Conservation (phyloP, 2,797 vertebrate genomes). For the Chelon labrosus region DNA sequence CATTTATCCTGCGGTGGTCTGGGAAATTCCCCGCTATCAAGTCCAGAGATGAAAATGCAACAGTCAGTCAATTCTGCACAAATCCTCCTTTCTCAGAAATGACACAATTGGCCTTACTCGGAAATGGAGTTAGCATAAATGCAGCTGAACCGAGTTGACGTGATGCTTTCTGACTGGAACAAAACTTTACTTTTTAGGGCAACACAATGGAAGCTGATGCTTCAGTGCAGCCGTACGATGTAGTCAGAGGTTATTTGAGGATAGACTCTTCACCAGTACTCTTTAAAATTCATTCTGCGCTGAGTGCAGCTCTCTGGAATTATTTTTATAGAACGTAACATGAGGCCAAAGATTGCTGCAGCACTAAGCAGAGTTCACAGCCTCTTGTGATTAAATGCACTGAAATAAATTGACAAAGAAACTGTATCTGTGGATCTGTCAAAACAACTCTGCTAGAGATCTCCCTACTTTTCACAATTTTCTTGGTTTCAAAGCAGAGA, state of each 20-base stretch:
- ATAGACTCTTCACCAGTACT: neutral
- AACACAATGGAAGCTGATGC: neutral
- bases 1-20: conserved; percentile 72
- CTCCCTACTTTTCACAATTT: neutral
- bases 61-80: conserved; percentile 43
- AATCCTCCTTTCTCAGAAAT: conserved; percentile 55
- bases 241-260: neutral
- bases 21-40: conserved; percentile 66
- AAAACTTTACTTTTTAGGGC: neutral
- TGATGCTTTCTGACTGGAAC: neutral
- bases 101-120: conserved; percentile 40
- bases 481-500: no score
- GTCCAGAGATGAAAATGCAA: conserved; percentile 51
- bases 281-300: neutral
- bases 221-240: neutral
- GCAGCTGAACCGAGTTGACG: conserved; percentile 1
- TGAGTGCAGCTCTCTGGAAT: neutral
- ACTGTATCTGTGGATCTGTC: neutral
- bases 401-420: neutral
- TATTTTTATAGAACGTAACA: neutral
- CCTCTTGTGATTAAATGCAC: neutral
- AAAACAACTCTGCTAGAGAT: neutral
- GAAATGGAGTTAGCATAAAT: conserved; percentile 19
- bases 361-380: neutral
- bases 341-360: neutral